Evolutionary conservation across 2,888 invertebrate species (phyloP).

Genomic region (Troilus luridus): DNA sequence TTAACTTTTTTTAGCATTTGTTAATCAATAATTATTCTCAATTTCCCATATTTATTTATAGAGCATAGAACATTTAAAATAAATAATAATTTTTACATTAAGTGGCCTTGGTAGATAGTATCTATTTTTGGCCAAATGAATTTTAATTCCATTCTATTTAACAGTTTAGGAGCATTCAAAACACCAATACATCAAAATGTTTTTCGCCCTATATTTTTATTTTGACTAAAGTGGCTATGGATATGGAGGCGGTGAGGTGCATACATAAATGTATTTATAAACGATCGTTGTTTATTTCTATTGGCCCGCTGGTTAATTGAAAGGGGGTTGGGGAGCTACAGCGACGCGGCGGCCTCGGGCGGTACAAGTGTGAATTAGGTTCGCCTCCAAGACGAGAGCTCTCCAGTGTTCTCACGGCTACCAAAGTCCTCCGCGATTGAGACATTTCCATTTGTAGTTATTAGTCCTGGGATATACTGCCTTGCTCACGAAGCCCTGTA

Average conservation of each 20-base stretch:
- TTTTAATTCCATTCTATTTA: too few species aligned
- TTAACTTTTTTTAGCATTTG: too few species aligned
- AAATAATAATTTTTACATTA: too few species aligned
- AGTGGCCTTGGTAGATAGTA: too few species aligned
- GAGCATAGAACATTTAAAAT: too few species aligned
- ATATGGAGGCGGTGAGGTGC: not conserved
- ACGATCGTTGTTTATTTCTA: not conserved
- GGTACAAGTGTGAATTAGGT: not conserved
- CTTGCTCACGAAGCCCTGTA: not conserved
- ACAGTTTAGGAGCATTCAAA: too few species aligned
- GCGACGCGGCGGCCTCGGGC: not conserved
- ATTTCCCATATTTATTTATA: too few species aligned
- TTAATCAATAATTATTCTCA: too few species aligned
- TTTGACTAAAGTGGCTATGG: too few species aligned
- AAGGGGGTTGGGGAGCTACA: not conserved
- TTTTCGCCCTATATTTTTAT: too few species aligned
- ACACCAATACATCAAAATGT: too few species aligned
- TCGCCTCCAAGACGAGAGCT: not conserved
- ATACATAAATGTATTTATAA: not conserved
- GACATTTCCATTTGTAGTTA: slow-evolving; percentile 33
- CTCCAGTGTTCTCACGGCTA: not conserved
- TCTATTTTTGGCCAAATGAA: too few species aligned
- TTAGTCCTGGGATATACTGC: slow-evolving; percentile 23
- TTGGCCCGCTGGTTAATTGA: slow-evolving; percentile 14
- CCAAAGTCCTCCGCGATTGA: not conserved